Evolutionary conservation across 2,888 invertebrate genomes (phyloP).

Genomic region (Meta bourneti): DNA sequence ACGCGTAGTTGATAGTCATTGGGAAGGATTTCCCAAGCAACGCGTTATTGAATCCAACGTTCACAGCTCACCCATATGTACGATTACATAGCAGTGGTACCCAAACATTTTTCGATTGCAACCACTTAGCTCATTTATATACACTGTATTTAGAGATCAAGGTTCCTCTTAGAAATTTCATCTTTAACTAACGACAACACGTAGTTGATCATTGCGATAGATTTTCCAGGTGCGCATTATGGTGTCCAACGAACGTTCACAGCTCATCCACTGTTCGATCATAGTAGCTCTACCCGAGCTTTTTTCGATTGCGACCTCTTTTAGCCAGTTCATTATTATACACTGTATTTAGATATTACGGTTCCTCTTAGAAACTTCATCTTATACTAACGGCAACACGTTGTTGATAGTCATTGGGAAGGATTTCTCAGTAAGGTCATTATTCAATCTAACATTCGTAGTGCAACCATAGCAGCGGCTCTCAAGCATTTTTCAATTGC

Average conservation of each 20-base stretch:
- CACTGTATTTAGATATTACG: background rate
- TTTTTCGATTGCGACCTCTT: too few relatives aligned
- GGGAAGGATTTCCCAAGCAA: background rate
- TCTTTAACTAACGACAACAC: background rate
- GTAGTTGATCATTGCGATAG: background rate
- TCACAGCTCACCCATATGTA: too few relatives aligned
- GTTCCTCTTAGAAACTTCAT: background rate
- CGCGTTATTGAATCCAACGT: background rate
- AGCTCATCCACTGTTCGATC: too few relatives aligned
- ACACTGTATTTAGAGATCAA: constrained; percentile 8
- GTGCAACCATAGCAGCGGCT: too few relatives aligned
- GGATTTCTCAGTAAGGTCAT: background rate
- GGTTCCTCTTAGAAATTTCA: background rate
- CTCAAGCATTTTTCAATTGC: too few relatives aligned
- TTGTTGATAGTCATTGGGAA: background rate
- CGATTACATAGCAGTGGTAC: too few relatives aligned
- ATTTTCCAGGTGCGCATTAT: background rate
- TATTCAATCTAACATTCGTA: background rate
- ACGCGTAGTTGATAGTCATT: background rate
- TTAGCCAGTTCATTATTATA: too few relatives aligned
- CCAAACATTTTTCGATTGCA: too few relatives aligned
- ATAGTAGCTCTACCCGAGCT: too few relatives aligned
- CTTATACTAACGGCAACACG: background rate
- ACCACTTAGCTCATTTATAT: too few relatives aligned
- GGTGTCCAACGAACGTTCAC: too few relatives aligned